Evolutionary conservation across 2,113 vertebrate species (phyloP).

Genomic region (Lontra canadensis): DNA sequence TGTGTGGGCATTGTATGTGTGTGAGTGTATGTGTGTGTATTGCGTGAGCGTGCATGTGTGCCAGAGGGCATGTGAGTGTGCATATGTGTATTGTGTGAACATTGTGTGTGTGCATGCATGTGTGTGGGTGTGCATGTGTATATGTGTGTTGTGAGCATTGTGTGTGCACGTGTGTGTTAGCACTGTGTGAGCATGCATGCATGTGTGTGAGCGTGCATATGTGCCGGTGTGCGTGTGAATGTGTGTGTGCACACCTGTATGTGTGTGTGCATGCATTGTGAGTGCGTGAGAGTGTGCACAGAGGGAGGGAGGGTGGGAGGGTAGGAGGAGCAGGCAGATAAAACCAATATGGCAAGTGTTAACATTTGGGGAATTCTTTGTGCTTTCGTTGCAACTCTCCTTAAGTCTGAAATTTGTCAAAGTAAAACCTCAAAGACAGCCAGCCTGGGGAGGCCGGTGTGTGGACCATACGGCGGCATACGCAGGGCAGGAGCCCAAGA

Average conservation of each 20-base stretch:
- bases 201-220: background rate
- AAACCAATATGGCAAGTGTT: no score
- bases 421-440: background rate
- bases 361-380: background rate
- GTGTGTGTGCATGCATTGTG: background rate
- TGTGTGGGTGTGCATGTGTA: background rate
- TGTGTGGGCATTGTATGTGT: background rate
- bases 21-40: accelerated
- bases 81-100: background rate
- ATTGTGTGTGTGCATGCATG: background rate
- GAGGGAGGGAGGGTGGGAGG: background rate
- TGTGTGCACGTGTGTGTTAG: background rate
- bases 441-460: background rate
- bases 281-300: background rate
- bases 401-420: background rate
- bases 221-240: background rate
- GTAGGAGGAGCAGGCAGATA: background rate
- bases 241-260: background rate
- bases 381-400: background rate
- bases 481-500: accelerated
- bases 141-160: background rate
- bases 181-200: accelerated
- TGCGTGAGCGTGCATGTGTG: no score
- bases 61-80: background rate
- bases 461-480: background rate